Conservation (phyloP, 2,797 vertebrate species). For the Sebastes matsubarae region DNA sequence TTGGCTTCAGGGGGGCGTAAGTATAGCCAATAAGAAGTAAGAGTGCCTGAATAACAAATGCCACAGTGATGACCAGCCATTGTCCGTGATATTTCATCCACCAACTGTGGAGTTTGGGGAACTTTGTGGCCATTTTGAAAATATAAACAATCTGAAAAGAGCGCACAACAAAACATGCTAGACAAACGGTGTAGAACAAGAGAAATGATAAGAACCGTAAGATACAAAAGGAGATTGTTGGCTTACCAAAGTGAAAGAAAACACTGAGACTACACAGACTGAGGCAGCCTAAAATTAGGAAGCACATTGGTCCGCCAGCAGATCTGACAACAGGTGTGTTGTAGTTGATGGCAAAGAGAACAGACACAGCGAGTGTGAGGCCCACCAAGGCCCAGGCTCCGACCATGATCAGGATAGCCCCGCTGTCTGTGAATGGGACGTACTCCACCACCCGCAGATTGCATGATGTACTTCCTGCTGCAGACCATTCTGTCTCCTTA, state of each 20-base stretch:
- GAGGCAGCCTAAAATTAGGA: slow-evolving; percentile 86
- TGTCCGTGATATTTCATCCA: slow-evolving; percentile 85
- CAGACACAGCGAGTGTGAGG: slow-evolving; percentile 58
- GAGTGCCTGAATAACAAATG: slow-evolving; percentile 65
- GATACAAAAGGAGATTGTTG: slow-evolving; percentile 70
- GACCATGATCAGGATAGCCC: slow-evolving; percentile 73
- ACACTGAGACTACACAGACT: slow-evolving; percentile 73
- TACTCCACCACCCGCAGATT: slow-evolving; percentile 73
- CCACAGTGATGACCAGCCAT: slow-evolving; percentile 71
- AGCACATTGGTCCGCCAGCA: slow-evolving; percentile 86
- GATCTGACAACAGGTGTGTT: slow-evolving; percentile 88
- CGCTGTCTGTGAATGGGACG: slow-evolving; percentile 69
- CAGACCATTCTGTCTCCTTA: slow-evolving; percentile 80
- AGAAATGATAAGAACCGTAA: slow-evolving; percentile 73
- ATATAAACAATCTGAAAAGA: slow-evolving; percentile 88
- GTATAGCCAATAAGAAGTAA: slow-evolving; percentile 60
- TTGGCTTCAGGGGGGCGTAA: slow-evolving; percentile 56
- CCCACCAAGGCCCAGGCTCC: slow-evolving; percentile 61
- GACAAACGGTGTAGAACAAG: slow-evolving; percentile 80
- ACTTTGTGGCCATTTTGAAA: slow-evolving; percentile 86
- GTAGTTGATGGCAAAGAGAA: slow-evolving; percentile 79
- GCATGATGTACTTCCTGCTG: slow-evolving; percentile 77
- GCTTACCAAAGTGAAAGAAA: slow-evolving; percentile 83
- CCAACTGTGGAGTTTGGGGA: slow-evolving; percentile 72
- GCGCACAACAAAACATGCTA: slow-evolving; percentile 85